Percentiles rank a stretch among this genome's conserved stretches.
These are phyloP conservation scores for Paraplagusia blochii DNA, from an alignment of 2,113 vertebrate species.

Conservation along the genomic window DNA sequence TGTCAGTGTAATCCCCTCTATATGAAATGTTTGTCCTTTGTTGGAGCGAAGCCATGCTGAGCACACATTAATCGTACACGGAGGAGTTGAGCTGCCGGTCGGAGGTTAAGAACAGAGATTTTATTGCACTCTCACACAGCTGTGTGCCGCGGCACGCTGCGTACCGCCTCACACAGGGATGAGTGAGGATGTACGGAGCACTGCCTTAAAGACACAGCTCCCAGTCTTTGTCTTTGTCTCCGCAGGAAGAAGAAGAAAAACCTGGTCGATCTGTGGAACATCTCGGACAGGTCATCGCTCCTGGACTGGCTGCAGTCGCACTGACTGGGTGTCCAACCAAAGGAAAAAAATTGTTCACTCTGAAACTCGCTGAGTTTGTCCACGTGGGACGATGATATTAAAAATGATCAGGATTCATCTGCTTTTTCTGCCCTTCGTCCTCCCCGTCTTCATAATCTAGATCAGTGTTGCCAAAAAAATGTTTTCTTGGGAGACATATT, in stretches of 20 bases:
- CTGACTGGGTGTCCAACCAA: no score
- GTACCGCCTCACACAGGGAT: neutral
- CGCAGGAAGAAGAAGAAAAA: conserved; percentile 68
- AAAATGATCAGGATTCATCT: no score
- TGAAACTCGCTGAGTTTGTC: no score
- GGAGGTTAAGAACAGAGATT: conserved; percentile 34
- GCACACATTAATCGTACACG: conserved; percentile 35
- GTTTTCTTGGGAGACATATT: no score
- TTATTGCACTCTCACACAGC: conserved; percentile 8
- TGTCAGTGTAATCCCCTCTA: conserved; percentile 56
- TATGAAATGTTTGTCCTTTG: conserved; percentile 63
- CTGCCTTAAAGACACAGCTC: neutral
- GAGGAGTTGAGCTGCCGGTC: conserved; percentile 19
- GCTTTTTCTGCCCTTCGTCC: no score
- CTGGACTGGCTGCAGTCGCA: conserved; percentile 63
- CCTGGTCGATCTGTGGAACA: conserved; percentile 69
- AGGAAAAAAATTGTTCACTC: no score
- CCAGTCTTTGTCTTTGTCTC: conserved; percentile 19
- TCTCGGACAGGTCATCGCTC: conserved; percentile 67
- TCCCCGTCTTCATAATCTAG: no score
- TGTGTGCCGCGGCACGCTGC: conserved; percentile 1
- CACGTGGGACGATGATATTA: no score
- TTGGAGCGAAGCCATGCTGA: conserved; percentile 28
- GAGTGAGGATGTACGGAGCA: neutral
- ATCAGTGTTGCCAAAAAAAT: no score